Evolutionary conservation across 2,888 invertebrate species (phyloP).

Genomic region (Rotaria sp.): DNA sequence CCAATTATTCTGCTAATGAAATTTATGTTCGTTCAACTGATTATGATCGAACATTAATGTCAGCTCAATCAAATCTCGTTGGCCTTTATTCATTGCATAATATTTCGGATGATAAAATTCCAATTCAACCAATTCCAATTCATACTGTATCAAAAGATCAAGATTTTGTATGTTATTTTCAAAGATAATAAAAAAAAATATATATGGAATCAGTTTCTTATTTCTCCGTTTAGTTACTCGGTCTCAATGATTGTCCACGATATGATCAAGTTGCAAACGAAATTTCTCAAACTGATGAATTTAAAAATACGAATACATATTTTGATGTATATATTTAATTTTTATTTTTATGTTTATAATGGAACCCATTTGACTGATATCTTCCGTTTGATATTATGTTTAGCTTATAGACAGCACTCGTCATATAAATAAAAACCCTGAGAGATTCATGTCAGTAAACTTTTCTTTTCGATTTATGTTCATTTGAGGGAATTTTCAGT

Average conservation of each 20-base stretch:
- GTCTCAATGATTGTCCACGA: neutral
- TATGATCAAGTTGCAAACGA: neutral
- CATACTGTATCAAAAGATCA: neutral
- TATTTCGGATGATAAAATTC: neutral
- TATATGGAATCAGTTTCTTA: no score
- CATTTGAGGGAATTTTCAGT: no score
- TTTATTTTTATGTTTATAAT: neutral
- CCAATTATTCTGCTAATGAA: neutral
- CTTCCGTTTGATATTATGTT: no score
- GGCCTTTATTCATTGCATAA: slow-evolving; percentile 52
- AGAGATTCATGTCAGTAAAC: no score
- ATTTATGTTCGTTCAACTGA: slow-evolving; percentile 70
- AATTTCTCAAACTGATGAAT: neutral
- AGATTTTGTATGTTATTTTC: neutral
- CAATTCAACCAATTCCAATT: slow-evolving; percentile 11
- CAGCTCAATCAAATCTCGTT: slow-evolving; percentile 55
- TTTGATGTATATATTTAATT: neutral
- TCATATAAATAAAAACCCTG: no score
- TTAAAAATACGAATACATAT: neutral
- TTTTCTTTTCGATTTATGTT: no score
- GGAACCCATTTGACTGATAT: no score
- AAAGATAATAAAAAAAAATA: neutral
- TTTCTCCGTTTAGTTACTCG: neutral
- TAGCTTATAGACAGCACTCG: no score
- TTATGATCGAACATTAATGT: slow-evolving; percentile 72